A percentile compares a stretch with the other conserved stretches of the same genome.
Evolutionary conservation across 2,888 invertebrate genomes (phyloP).

Genomic region (Noctua janthina): DNA sequence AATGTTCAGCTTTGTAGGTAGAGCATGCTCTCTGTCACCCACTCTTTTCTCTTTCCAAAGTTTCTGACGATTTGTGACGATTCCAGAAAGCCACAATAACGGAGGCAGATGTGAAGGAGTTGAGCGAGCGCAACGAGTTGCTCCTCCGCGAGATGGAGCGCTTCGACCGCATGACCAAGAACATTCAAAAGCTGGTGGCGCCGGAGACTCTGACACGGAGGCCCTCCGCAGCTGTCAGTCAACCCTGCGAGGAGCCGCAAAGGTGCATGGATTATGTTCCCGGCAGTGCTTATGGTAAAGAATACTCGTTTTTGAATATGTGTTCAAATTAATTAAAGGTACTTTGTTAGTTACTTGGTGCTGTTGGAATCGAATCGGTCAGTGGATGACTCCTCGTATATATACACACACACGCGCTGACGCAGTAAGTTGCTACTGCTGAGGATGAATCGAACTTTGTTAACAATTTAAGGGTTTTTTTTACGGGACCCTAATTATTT

Average conservation of each 20-base stretch:
- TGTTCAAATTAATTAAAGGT: background rate
- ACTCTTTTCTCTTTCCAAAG: background rate
- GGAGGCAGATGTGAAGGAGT: constrained; percentile 89
- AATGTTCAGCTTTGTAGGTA: background rate
- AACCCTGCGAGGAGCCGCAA: constrained; percentile 62
- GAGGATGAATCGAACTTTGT: background rate
- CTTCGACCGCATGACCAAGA: constrained; percentile 91
- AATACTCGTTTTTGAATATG: background rate
- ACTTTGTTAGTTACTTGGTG: background rate
- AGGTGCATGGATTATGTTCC: constrained; percentile 68
- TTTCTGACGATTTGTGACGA: background rate
- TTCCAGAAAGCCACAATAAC: constrained; percentile 90
- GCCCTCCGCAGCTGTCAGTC: background rate
- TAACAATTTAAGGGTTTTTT: too few species aligned
- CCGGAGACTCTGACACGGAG: constrained; percentile 67
- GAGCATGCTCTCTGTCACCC: background rate
- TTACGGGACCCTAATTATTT: too few species aligned
- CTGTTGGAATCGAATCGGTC: background rate
- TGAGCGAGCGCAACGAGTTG: constrained; percentile 90
- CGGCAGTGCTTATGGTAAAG: constrained; percentile 74
- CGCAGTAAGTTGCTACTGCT: background rate
- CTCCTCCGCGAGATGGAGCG: constrained; percentile 91
- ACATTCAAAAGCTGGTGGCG: constrained; percentile 89
- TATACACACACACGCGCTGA: background rate
- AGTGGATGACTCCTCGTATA: background rate